Percentiles rank a stretch among this genome's conserved stretches.
phyloP scores from a whole-genome alignment of 2,113 vertebrate genomes.

The Corvus hawaiiensis region DNA sequence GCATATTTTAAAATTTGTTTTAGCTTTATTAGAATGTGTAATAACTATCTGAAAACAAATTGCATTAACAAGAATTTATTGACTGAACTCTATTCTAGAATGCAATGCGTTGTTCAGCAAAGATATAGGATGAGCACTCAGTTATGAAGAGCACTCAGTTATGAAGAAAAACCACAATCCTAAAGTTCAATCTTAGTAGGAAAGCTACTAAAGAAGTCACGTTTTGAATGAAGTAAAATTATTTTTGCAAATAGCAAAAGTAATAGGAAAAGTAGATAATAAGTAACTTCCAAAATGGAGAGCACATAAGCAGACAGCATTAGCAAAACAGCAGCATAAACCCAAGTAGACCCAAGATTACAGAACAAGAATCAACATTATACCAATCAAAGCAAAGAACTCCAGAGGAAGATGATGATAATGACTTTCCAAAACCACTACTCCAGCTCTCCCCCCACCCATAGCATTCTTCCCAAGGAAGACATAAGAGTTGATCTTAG shows the following conservation, averaged over 20 bases:
- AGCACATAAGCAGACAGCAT: neutral
- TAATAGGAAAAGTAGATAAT: neutral
- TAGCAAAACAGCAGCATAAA: neutral
- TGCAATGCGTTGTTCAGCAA: neutral
- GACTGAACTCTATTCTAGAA: neutral
- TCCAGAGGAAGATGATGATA: neutral
- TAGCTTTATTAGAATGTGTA: neutral
- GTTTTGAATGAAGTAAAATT: neutral
- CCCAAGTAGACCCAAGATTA: neutral
- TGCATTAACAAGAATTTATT: neutral
- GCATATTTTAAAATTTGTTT: neutral
- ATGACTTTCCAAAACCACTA: neutral
- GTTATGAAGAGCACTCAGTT: neutral
- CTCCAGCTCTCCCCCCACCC: neutral
- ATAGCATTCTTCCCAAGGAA: neutral
- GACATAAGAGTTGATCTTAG: neutral
- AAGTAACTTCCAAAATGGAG: neutral
- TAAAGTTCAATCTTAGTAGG: neutral
- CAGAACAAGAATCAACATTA: neutral
- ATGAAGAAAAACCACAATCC: neutral
- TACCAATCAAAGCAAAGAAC: neutral
- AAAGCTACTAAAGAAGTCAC: neutral
- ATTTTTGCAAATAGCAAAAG: neutral
- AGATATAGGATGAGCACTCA: neutral
- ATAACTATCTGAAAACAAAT: neutral